These are phyloP conservation scores for Eutolmus rufibarbis DNA, from an alignment of 2,888 invertebrate species.

Conservation along the genomic window DNA sequence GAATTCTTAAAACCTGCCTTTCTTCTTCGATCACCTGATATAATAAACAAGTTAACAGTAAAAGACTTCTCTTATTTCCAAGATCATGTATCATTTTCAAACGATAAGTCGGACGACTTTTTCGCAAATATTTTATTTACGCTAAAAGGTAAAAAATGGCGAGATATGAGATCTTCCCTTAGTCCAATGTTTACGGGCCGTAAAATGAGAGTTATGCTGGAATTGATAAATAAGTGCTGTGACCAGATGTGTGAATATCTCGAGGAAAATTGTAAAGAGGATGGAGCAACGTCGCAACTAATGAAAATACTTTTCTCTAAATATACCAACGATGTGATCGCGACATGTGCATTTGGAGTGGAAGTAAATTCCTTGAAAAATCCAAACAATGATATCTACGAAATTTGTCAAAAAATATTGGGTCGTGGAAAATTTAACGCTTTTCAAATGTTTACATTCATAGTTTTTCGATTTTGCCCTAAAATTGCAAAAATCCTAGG, in stretches of 20 bases:
- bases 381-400: conserved; percentile 66
- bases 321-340: conserved; percentile 62
- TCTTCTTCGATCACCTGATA: conserved; percentile 66
- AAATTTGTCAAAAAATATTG: conserved; percentile 62
- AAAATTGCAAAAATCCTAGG: conserved; percentile 49
- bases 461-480: not conserved
- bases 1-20: conserved; percentile 62
- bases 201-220: conserved; percentile 44
- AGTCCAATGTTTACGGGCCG: conserved; percentile 64
- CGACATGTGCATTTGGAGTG: conserved; percentile 63
- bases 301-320: conserved; percentile 59
- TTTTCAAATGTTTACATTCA: not conserved
- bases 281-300: not conserved
- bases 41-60: conserved; percentile 65
- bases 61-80: conserved; percentile 68
- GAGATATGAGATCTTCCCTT: conserved; percentile 61
- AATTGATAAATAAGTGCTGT: conserved; percentile 55
- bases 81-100: conserved; percentile 57
- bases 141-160: conserved; percentile 53
- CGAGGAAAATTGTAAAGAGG: conserved; percentile 31
- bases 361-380: conserved; percentile 66
- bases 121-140: conserved; percentile 57
- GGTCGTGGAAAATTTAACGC: conserved; percentile 7
- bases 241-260: conserved; percentile 53
- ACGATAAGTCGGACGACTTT: conserved; percentile 61